phyloP scores from a whole-genome alignment of 2,113 vertebrate genomes.

The Malurus melanocephalus region DNA sequence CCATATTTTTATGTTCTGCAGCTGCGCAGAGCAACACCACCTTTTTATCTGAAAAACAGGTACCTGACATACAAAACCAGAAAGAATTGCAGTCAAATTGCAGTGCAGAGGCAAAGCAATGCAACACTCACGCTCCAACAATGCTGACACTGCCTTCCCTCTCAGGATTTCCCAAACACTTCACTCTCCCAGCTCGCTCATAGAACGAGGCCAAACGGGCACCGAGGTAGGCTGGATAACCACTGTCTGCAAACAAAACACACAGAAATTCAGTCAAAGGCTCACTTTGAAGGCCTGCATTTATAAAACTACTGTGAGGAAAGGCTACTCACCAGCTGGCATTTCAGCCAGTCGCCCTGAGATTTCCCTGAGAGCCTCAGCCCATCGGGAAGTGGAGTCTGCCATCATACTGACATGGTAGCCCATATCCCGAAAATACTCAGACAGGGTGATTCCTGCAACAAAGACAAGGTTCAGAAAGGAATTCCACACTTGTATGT shows the following conservation, averaged over 20 bases:
- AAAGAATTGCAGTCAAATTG: neutral
- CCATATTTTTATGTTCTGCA: neutral
- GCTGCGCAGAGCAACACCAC: neutral
- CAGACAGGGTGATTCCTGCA: slow-evolving; percentile 93
- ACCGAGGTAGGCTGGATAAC: slow-evolving; percentile 95
- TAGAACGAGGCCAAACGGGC: slow-evolving; percentile 96
- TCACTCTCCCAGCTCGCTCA: slow-evolving; percentile 93
- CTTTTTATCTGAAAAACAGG: neutral
- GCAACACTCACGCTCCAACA: slow-evolving; percentile 90
- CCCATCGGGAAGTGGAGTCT: slow-evolving; percentile 97
- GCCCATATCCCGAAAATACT: slow-evolving; percentile 98
- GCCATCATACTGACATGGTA: slow-evolving; percentile 99
- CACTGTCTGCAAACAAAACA: slow-evolving; percentile 83
- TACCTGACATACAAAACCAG: neutral
- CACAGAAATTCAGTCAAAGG: neutral
- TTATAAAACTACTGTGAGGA: neutral
- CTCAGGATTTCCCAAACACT: slow-evolving; percentile 96
- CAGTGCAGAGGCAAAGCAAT: neutral
- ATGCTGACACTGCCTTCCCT: slow-evolving; percentile 97
- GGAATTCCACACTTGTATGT: neutral
- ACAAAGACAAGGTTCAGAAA: neutral
- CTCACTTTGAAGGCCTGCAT: neutral
- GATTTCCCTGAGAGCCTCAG: slow-evolving; percentile 95
- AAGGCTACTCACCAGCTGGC: slow-evolving; percentile 86
- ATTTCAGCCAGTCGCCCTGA: slow-evolving; percentile 96